A percentile compares a stretch with the other conserved stretches of the same genome.
phyloP scores from a whole-genome alignment of 2,113 vertebrate genomes.

The Triplophysa dalaica region DNA sequence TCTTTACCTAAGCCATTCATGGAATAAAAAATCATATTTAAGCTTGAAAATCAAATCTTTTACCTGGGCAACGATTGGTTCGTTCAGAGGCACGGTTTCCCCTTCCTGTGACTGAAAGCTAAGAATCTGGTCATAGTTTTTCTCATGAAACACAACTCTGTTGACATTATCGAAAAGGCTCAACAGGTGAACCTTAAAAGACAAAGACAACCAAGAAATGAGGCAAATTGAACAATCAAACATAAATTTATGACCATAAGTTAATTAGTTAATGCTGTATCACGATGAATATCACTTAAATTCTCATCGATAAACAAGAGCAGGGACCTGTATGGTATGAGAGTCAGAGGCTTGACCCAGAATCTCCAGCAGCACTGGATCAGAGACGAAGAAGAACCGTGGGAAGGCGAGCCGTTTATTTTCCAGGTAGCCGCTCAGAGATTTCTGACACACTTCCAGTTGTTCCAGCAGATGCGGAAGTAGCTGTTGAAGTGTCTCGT shows the following conservation, averaged over 20 bases:
- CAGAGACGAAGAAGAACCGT: conserved; percentile 68
- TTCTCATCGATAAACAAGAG: not conserved
- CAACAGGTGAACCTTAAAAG: conserved; percentile 79
- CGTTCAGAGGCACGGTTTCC: conserved; percentile 76
- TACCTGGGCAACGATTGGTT: conserved; percentile 64
- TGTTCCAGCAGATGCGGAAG: conserved; percentile 78
- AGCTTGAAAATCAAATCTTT: not conserved
- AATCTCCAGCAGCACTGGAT: conserved; percentile 64
- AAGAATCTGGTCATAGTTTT: conserved; percentile 83
- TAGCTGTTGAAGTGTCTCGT: conserved; percentile 79
- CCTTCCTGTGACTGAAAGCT: conserved; percentile 87
- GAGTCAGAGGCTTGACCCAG: conserved; percentile 67
- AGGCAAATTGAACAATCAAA: too few species aligned
- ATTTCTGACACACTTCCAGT: conserved; percentile 81
- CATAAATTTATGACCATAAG: too few species aligned
- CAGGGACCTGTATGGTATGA: conserved; percentile 64
- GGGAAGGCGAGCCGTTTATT: conserved; percentile 66
- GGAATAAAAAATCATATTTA: too few species aligned
- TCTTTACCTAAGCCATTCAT: too few species aligned
- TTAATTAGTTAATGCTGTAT: not conserved
- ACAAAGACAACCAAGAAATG: not conserved
- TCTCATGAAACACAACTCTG: conserved; percentile 80
- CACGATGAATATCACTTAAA: not conserved
- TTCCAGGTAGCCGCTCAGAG: conserved; percentile 71
- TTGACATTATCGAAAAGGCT: conserved; percentile 88